Percentiles rank a stretch among this genome's conserved stretches.
phyloP scores from a whole-genome alignment of 92 coral and sea anemone species.

The Desmophyllum pertusum region DNA sequence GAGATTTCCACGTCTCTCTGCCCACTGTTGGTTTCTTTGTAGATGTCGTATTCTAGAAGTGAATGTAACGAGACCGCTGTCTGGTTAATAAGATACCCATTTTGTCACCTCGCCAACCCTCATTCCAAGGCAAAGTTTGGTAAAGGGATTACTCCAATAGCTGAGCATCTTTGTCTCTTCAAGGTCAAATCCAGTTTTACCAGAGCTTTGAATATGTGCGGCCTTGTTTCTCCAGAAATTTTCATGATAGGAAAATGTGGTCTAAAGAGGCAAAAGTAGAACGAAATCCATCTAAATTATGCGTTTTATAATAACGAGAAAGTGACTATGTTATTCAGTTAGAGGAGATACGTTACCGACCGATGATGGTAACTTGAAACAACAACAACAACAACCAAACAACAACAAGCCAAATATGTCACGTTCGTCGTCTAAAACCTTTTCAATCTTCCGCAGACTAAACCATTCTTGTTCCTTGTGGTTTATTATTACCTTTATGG shows the following conservation, averaged over 20 bases:
- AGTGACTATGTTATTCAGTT: too few species aligned
- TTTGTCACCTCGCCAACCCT: not conserved
- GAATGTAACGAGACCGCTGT: constrained; percentile 11
- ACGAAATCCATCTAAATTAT: not conserved
- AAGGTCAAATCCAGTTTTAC: constrained; percentile 1
- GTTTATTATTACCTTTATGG: too few species aligned
- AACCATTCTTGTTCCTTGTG: too few species aligned
- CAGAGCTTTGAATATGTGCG: not conserved
- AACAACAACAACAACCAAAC: too few species aligned
- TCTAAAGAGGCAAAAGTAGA: not conserved
- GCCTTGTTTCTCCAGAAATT: constrained; percentile 3
- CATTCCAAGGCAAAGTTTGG: constrained; percentile 54
- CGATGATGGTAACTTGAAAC: too few species aligned
- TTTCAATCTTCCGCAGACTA: too few species aligned
- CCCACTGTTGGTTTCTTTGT: constrained; percentile 17
- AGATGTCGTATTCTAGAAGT: not conserved
- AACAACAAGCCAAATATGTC: too few species aligned
- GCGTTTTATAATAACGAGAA: not conserved
- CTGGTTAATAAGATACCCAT: constrained; percentile 1
- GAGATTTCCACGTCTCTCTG: constrained; percentile 38
- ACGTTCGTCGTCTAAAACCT: too few species aligned
- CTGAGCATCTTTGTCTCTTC: constrained; percentile 48
- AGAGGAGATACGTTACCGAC: too few species aligned
- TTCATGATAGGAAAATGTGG: not conserved
- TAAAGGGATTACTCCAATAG: constrained; percentile 41